phyloP scores from a whole-genome alignment of 1,140 invertebrate genomes.

The Sitophilus oryzae region DNA sequence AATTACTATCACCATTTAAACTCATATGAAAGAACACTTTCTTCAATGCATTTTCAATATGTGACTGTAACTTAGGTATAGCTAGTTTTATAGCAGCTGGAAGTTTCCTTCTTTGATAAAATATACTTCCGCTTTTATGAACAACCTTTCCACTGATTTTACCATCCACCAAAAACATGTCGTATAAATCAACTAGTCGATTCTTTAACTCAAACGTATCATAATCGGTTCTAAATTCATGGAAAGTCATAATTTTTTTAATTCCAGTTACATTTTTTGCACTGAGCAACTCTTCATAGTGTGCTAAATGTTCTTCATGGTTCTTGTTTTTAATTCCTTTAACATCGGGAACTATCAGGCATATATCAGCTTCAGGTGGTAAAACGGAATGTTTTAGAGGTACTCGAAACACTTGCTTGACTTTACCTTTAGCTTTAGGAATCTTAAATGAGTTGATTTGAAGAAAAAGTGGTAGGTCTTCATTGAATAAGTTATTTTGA shows the following conservation, averaged over 20 bases:
- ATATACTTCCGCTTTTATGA: conserved; percentile 55
- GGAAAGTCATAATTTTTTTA: conserved; percentile 53
- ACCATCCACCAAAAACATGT: conserved; percentile 58
- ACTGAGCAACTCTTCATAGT: conserved; percentile 52
- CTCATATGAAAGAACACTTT: conserved; percentile 54
- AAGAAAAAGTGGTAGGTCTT: conserved; percentile 43
- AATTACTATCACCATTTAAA: conserved; percentile 51
- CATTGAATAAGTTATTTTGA: conserved; percentile 43
- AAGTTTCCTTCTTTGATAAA: conserved; percentile 55
- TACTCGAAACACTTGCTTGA: conserved; percentile 43
- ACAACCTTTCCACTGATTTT: conserved; percentile 55
- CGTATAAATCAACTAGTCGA: conserved; percentile 55
- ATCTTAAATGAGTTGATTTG: conserved; percentile 48
- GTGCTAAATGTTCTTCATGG: conserved; percentile 53
- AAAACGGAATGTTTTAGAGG: conserved; percentile 51
- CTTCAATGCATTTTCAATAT: conserved; percentile 52
- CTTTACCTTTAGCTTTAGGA: conserved; percentile 40
- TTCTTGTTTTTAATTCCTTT: conserved; percentile 49
- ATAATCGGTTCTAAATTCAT: conserved; percentile 58
- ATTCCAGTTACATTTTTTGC: conserved; percentile 48
- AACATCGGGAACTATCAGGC: conserved; percentile 49
- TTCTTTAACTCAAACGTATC: conserved; percentile 59
- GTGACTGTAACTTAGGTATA: conserved; percentile 50
- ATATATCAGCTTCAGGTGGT: conserved; percentile 48
- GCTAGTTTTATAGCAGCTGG: conserved; percentile 53